These are phyloP conservation scores for Bombus pascuorum DNA, from an alignment of 1,140 invertebrate species.

Conservation along the genomic window DNA sequence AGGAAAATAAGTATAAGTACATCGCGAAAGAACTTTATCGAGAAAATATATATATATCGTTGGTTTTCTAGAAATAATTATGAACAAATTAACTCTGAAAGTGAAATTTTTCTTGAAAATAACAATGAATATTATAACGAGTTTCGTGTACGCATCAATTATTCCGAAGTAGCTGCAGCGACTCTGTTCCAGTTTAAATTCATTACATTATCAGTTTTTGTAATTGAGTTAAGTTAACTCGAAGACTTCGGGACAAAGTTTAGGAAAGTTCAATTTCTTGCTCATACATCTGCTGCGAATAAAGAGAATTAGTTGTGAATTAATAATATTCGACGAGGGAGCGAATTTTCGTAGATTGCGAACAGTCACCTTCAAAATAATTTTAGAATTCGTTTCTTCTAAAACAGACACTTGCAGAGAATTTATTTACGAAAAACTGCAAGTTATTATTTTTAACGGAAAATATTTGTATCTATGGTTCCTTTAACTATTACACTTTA, in stretches of 20 bases:
- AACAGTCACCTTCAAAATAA: neutral
- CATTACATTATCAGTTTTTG: neutral
- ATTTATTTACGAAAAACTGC: no score
- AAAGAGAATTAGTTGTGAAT: neutral
- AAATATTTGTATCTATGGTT: no score
- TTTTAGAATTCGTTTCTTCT: neutral
- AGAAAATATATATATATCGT: neutral
- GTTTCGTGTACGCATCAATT: constrained; percentile 3
- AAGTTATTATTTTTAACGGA: no score
- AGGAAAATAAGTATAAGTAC: neutral
- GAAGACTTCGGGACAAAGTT: neutral
- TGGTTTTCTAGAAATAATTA: no score
- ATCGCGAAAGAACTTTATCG: neutral
- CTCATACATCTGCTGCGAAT: neutral
- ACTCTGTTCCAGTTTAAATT: neutral
- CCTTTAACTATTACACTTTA: no score
- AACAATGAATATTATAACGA: neutral
- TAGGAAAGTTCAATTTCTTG: neutral
- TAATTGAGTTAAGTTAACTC: constrained; percentile 1
- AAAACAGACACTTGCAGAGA: neutral
- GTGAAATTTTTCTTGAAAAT: no score
- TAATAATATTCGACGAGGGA: neutral
- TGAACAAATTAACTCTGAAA: no score
- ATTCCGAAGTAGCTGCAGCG: neutral
- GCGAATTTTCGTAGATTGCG: neutral